Conservation (phyloP, 1,140 invertebrate species). For the Manduca sexta region DNA sequence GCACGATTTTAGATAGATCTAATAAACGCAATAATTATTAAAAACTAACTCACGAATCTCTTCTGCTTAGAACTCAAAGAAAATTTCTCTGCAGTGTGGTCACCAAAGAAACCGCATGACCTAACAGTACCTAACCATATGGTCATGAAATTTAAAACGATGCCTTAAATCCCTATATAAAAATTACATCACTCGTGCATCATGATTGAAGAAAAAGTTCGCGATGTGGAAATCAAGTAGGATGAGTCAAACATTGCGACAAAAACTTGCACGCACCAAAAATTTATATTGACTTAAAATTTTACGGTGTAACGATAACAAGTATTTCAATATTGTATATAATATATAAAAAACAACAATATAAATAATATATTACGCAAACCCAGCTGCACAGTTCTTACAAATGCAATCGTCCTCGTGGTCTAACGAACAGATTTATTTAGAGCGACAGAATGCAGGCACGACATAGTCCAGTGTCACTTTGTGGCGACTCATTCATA, state of each 20-base stretch:
- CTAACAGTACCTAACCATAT: no score
- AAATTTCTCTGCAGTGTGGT: no score
- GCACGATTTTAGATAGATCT: no score
- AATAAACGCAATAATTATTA: no score
- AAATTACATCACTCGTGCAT: conserved; percentile 40
- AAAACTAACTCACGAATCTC: no score
- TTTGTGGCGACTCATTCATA: conserved; percentile 45
- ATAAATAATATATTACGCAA: background rate
- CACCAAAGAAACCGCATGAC: no score
- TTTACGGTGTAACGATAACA: background rate
- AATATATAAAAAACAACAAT: background rate
- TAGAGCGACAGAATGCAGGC: conserved; percentile 15
- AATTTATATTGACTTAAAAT: conserved; percentile 5
- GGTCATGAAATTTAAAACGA: no score
- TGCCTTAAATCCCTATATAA: no score
- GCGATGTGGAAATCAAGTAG: conserved; percentile 15
- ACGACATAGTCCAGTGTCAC: conserved; percentile 22
- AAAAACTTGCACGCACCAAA: conserved; percentile 11
- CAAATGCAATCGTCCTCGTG: conserved; percentile 2
- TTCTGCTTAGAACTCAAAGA: no score
- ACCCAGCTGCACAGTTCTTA: background rate
- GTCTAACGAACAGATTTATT: conserved; percentile 14
- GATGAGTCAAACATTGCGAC: conserved; percentile 21
- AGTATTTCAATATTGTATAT: background rate
- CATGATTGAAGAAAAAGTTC: background rate